These are phyloP conservation scores for Xanthia icteritia DNA, from an alignment of 2,888 invertebrate species.

Conservation along the genomic window DNA sequence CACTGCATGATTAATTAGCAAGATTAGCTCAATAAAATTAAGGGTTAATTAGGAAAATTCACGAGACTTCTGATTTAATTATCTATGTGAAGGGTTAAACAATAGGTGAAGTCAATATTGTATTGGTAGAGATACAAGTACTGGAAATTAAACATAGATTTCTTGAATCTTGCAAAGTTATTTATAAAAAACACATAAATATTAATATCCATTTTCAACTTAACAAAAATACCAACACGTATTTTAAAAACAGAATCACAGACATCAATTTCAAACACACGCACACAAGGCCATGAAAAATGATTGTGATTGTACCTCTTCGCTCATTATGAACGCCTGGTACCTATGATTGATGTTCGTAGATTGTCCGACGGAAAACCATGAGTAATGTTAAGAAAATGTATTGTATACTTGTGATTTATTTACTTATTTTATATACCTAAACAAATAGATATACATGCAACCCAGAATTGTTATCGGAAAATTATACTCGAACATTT, in stretches of 20 bases:
- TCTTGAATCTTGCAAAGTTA: no score
- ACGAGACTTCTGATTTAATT: neutral
- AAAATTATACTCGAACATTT: neutral
- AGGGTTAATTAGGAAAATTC: neutral
- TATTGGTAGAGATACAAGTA: neutral
- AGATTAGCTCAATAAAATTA: constrained; percentile 1
- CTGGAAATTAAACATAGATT: neutral
- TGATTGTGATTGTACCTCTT: constrained; percentile 66
- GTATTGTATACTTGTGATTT: constrained; percentile 27
- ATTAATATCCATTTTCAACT: neutral
- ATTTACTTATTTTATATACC: constrained; percentile 14
- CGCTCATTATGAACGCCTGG: constrained; percentile 67
- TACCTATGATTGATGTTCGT: constrained; percentile 67
- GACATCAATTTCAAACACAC: constrained; percentile 45
- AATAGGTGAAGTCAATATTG: constrained; percentile 1
- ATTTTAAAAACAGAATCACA: constrained; percentile 45
- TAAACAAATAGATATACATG: neutral
- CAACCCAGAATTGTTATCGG: neutral
- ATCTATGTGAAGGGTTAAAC: neutral
- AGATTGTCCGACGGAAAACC: constrained; percentile 59
- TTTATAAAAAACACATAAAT: neutral
- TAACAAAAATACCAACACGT: constrained; percentile 28
- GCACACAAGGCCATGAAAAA: constrained; percentile 67
- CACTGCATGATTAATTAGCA: constrained; percentile 18
- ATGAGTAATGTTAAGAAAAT: constrained; percentile 61